Evolutionary conservation across 2,797 vertebrate species (phyloP).

Genomic region (Onychomys arenicola): DNA sequence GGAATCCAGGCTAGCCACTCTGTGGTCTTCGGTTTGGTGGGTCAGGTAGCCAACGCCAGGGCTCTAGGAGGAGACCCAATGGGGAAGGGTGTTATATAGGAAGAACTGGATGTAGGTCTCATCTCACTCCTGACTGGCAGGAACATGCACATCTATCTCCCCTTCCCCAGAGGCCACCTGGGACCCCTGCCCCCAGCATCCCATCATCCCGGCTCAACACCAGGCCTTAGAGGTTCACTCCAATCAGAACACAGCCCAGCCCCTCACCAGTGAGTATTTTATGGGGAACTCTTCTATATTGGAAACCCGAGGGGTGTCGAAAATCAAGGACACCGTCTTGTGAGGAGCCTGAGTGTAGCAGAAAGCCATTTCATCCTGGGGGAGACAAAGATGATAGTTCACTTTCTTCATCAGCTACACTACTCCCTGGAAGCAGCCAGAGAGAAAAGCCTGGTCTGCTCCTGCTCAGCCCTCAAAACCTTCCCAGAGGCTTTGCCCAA

Average conservation of each 20-base stretch:
- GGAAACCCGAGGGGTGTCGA: constrained; percentile 61
- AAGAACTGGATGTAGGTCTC: neutral
- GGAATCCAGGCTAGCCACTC: constrained; percentile 89
- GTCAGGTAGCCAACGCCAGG: constrained; percentile 63
- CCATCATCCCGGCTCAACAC: neutral
- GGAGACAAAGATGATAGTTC: accelerated
- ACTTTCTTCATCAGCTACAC: accelerated
- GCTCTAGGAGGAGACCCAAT: constrained; percentile 47
- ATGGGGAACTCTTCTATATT: constrained; percentile 64
- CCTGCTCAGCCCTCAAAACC: neutral
- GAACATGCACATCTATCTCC: accelerated
- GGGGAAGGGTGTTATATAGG: neutral
- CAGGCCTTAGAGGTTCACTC: neutral
- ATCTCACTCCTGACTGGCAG: accelerated
- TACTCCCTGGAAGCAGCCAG: accelerated
- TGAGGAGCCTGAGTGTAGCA: constrained; percentile 76
- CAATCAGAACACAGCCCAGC: neutral
- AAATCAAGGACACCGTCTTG: constrained; percentile 37
- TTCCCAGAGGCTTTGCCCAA: neutral
- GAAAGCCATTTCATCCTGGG: constrained; percentile 77
- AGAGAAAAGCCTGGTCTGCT: neutral
- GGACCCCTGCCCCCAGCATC: accelerated
- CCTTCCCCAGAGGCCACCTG: neutral
- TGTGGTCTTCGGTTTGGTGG: neutral
- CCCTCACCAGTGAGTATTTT: constrained; percentile 75